These are phyloP conservation scores for Drosophila eohydei DNA, from an alignment of 2,888 invertebrate species.

Conservation along the genomic window DNA sequence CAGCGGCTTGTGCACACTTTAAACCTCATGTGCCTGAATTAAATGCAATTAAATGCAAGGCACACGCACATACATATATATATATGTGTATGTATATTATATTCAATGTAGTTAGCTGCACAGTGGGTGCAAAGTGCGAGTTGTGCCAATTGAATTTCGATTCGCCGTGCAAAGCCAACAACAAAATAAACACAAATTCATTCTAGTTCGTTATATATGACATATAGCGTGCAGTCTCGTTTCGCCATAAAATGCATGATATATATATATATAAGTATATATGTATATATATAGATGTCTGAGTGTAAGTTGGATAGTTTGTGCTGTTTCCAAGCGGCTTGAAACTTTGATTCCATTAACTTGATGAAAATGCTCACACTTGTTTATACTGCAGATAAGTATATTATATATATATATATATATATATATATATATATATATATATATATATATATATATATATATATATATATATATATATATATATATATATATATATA, in stretches of 20 bases:
- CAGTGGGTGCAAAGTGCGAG: conserved; percentile 52
- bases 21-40: conserved; percentile 24
- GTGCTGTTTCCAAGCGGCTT: background rate
- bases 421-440: background rate
- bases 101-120: background rate
- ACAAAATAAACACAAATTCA: conserved; percentile 5
- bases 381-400: conserved; percentile 2
- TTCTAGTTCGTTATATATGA: conserved; percentile 3
- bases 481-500: background rate
- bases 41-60: conserved; percentile 54
- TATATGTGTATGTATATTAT: background rate
- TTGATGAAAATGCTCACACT: background rate
- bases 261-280: background rate
- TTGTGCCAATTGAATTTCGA: conserved; percentile 31
- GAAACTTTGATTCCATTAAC: background rate
- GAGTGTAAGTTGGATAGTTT: background rate
- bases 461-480: background rate
- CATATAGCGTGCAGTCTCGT: conserved; percentile 2
- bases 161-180: conserved; percentile 6
- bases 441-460: background rate
- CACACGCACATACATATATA: background rate
- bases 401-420: background rate
- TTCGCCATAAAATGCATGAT: background rate
- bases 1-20: conserved; percentile 1
- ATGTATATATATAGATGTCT: background rate